Evolutionary conservation across 2,888 invertebrate genomes (phyloP), one percentile per base, ranked within the genome.

Genomic region (Cerceris ruficornis): DNA sequence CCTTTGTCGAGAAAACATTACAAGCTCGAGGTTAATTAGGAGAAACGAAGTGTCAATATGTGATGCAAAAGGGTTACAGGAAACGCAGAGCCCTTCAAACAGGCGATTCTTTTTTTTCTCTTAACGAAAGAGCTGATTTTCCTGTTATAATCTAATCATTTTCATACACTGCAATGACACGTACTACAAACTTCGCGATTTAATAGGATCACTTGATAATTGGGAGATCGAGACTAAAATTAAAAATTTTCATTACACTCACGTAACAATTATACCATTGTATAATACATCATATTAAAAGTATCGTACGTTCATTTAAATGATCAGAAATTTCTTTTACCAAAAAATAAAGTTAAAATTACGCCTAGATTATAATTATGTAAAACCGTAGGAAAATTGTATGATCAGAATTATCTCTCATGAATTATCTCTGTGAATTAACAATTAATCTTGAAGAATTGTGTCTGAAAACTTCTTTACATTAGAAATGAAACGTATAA

Each of bases 181-280:
- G 80, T 79, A 73, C 71, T 79, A 77, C 55, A 49, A 55, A 69
- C 66, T 62, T 68, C 75, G 78, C 77, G 59, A 43, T 76, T 79
- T 76, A 78, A 81, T 81, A 74, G 70, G 70, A 64, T 69, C 71
- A 61, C 74, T 78, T 75, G 78, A 64, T 78, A 70, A 85, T 76
- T 73, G 69, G 66, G 61, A 72, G 64, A 61, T 42, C 2, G 6
- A n/a, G 39, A 62, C 65, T 65, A 50, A 15, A 6, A n/a, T 8
- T 15, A 52, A 46, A 8, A 13, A 46, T 13, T 46, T 46, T 46
- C 46, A 11, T 46, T 8, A 8, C 46, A 13, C 13, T 5, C 46
- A 46, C 13, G 46, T 13, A 13, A 2, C 9, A 46, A 46, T 13
- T 13, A 13, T 46, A 8, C 2, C 13, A 46, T 5, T 13, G 46